Conservation (phyloP, 2,888 invertebrate species). For the Oxyteleia sp. region DNA sequence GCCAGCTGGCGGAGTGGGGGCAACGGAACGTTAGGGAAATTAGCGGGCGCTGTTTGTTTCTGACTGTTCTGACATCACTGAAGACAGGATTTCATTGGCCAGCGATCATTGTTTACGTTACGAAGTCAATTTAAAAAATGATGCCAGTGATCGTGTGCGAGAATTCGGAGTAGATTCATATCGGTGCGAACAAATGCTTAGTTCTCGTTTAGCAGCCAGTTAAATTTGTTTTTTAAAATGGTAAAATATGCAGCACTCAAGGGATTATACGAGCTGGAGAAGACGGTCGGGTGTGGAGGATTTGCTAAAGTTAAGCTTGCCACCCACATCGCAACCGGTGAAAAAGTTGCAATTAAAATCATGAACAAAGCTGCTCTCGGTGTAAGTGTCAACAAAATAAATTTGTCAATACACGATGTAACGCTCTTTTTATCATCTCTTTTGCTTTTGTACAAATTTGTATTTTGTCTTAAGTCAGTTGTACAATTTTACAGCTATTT, state of each 20-base stretch:
- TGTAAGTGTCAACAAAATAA: slow-evolving; percentile 86
- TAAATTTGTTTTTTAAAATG: slow-evolving; percentile 83
- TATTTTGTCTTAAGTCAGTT: too few relatives aligned
- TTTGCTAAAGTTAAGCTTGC: slow-evolving; percentile 94
- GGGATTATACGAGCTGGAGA: slow-evolving; percentile 90
- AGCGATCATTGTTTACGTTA: slow-evolving; percentile 11
- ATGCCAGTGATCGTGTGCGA: slow-evolving; percentile 15
- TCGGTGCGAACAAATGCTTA: not conserved
- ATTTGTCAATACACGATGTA: too few relatives aligned
- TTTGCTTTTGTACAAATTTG: too few relatives aligned
- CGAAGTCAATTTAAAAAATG: slow-evolving; percentile 43
- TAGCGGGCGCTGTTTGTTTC: too few relatives aligned
- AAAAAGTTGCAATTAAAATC: slow-evolving; percentile 94
- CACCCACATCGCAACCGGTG: slow-evolving; percentile 93
- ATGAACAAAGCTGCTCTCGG: slow-evolving; percentile 93
- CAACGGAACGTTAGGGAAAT: too few relatives aligned
- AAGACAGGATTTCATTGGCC: not conserved
- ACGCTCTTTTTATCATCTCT: too few relatives aligned
- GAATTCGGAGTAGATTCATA: not conserved
- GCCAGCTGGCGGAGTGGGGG: too few relatives aligned
- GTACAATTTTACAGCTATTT: too few relatives aligned
- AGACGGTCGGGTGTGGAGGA: slow-evolving; percentile 92
- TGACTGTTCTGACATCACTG: too few relatives aligned
- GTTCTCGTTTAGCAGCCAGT: too few relatives aligned
- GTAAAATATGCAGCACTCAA: slow-evolving; percentile 89